Percentiles rank a stretch among this genome's conserved stretches.
Evolutionary conservation across 2,113 vertebrate species (phyloP).

Genomic region (Cygnus buccinator): DNA sequence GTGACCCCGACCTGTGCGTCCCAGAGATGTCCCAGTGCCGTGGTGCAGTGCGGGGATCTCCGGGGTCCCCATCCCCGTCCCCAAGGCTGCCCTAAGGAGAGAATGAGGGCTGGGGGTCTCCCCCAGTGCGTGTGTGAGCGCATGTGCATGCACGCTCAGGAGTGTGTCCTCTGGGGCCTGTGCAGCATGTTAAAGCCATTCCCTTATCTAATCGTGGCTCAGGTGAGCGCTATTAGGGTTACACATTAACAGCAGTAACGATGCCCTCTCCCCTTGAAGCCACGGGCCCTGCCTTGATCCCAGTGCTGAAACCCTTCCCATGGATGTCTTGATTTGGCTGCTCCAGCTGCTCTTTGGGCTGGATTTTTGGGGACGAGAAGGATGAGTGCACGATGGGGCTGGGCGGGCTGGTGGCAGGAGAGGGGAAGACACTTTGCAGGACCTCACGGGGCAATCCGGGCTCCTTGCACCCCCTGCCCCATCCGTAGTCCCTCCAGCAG

Average conservation of each 20-base stretch:
- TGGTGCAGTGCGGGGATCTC: not conserved
- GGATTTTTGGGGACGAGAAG: not conserved
- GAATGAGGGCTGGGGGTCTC: not conserved
- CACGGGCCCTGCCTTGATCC: constrained; percentile 68
- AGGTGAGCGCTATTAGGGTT: constrained; percentile 75
- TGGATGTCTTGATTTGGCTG: not conserved
- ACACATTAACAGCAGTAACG: constrained; percentile 66
- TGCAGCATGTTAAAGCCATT: constrained; percentile 73
- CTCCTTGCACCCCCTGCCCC: not conserved
- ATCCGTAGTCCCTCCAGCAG: not conserved
- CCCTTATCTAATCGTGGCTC: constrained; percentile 69
- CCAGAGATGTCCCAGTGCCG: not conserved
- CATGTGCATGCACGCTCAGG: not conserved
- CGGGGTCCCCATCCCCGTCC: not conserved
- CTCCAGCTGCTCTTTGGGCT: not conserved
- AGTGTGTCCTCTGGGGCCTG: constrained; percentile 41
- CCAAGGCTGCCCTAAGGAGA: not conserved
- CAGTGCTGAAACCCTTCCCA: constrained; percentile 27
- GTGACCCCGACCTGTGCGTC: not conserved
- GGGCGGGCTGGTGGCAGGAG: not conserved
- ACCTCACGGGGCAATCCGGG: not conserved
- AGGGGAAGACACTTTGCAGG: not conserved
- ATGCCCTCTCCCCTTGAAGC: constrained; percentile 45
- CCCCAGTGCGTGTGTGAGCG: not conserved
- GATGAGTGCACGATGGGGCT: not conserved